These are phyloP conservation scores for Anticlea derivata DNA, from an alignment of 2,888 invertebrate genomes.

Conservation along the genomic window DNA sequence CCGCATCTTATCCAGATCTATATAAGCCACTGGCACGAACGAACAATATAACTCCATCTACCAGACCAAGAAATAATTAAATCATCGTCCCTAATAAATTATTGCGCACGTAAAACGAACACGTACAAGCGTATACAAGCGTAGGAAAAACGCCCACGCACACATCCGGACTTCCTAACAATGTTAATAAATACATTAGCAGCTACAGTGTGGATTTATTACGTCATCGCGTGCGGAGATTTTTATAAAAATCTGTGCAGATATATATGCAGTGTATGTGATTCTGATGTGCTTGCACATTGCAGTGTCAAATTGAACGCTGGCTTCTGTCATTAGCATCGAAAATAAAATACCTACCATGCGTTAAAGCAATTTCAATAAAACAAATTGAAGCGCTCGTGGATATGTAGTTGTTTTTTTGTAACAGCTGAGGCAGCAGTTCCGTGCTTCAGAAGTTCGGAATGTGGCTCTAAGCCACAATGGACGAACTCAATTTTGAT, in stretches of 20 bases:
- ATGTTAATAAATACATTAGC: constrained; percentile 25
- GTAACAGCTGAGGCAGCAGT: too few species aligned
- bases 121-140: background rate
- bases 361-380: too few species aligned
- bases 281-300: too few species aligned
- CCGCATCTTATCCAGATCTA: background rate
- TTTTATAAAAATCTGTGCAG: background rate
- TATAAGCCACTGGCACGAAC: background rate
- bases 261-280: too few species aligned
- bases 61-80: constrained; percentile 5
- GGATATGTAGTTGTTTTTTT: too few species aligned
- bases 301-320: too few species aligned
- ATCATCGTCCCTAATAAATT: constrained; percentile 4
- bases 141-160: constrained; percentile 19
- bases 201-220: constrained; percentile 22
- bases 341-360: too few species aligned
- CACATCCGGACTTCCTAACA: constrained; percentile 26
- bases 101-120: background rate
- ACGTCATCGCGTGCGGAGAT: constrained; percentile 10
- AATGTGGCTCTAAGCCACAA: too few species aligned
- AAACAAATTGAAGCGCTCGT: too few species aligned
- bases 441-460: too few species aligned
- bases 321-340: too few species aligned
- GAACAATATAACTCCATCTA: background rate
- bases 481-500: too few species aligned